These are phyloP conservation scores for Pogonocherus hispidulus DNA, from an alignment of 2,888 invertebrate species.

Conservation along the genomic window DNA sequence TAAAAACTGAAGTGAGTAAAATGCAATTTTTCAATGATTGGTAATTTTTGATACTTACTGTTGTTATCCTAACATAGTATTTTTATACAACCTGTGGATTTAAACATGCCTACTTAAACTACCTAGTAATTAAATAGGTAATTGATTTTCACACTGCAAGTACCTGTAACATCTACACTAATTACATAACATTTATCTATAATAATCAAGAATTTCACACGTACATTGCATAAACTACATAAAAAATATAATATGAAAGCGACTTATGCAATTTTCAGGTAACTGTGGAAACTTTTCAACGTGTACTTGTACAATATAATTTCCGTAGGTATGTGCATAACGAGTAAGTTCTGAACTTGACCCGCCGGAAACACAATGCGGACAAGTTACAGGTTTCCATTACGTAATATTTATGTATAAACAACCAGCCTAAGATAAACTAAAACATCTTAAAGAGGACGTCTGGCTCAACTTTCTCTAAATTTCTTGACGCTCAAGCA, in stretches of 20 bases:
- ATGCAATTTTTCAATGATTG: no score
- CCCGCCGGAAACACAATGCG: background rate
- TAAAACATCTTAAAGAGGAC: constrained; percentile 14
- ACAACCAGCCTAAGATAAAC: constrained; percentile 10
- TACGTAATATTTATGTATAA: constrained; percentile 12
- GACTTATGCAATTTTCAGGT: constrained; percentile 1
- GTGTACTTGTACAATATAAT: background rate
- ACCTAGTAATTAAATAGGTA: no score
- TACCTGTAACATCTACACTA: background rate
- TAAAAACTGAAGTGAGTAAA: no score
- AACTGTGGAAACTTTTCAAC: background rate
- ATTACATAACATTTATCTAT: background rate
- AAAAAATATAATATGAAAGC: constrained; percentile 4
- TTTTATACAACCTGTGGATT: no score
- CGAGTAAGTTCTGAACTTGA: constrained; percentile 11
- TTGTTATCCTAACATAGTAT: no score
- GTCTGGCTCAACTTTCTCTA: constrained; percentile 22
- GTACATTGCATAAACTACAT: constrained; percentile 1
- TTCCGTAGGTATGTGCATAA: background rate
- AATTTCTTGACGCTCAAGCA: constrained; percentile 19
- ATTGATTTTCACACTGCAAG: no score
- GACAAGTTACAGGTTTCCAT: background rate
- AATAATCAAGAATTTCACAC: constrained; percentile 3
- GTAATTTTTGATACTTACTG: no score
- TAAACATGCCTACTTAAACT: no score